Conservation (phyloP, 1,140 invertebrate species). For the Lamellibrachia luymesi region DNA sequence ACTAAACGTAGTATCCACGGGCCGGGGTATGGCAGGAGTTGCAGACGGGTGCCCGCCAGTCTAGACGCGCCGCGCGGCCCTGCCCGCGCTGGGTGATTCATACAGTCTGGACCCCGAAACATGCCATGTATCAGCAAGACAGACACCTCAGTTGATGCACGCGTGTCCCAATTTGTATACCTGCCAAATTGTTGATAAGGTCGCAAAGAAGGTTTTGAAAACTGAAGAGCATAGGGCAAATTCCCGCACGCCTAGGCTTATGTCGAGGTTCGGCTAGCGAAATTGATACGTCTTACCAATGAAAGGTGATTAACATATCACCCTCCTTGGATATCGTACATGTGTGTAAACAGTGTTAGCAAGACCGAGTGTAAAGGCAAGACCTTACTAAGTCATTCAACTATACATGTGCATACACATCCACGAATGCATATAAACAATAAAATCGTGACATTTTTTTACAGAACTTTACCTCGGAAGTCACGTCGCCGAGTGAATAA, state of each 20-base stretch:
- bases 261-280: not conserved
- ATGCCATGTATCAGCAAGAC: not conserved
- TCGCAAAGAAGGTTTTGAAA: not conserved
- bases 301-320: not conserved
- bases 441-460: not conserved
- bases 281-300: not conserved
- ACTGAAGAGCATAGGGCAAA: not conserved
- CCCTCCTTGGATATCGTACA: not conserved
- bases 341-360: not conserved
- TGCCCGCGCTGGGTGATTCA: not conserved
- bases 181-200: not conserved
- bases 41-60: not conserved
- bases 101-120: not conserved
- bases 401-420: not conserved
- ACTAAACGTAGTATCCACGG: not conserved
- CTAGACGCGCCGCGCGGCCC: not conserved
- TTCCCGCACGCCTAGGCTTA: not conserved
- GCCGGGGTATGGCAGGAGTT: not conserved
- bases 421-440: not conserved
- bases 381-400: not conserved
- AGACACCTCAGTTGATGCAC: not conserved
- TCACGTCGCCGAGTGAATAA: not conserved
- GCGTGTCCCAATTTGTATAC: not conserved
- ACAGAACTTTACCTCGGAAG: not conserved
- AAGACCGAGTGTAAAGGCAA: not conserved